Conservation (phyloP, 2,113 vertebrate genomes). For the Alectura lathami region DNA sequence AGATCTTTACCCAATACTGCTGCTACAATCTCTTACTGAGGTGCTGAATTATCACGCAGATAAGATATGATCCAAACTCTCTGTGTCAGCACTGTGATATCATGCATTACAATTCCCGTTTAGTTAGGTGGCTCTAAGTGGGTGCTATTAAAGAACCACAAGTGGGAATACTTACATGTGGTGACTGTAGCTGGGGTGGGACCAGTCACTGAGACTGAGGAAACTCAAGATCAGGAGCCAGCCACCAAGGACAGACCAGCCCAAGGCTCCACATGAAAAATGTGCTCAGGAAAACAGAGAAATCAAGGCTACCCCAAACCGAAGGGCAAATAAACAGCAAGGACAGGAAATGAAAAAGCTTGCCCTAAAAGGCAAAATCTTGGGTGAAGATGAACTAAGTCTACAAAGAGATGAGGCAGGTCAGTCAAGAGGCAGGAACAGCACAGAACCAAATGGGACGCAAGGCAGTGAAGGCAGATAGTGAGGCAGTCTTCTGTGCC, state of each 20-base stretch:
- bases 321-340: not conserved
- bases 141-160: not conserved
- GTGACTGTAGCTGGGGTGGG: not conserved
- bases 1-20: not conserved
- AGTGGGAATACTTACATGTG: not conserved
- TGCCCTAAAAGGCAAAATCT: not conserved
- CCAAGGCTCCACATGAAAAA: not conserved
- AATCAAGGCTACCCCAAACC: not conserved
- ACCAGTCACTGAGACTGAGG: not conserved
- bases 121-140: constrained; percentile 1
- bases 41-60: constrained; percentile 36
- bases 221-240: not conserved
- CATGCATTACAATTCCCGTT: not conserved
- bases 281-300: not conserved
- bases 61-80: not conserved
- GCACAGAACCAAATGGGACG: not conserved
- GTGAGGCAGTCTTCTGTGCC: not conserved
- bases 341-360: not conserved
- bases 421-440: not conserved
- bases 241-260: not conserved
- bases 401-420: not conserved
- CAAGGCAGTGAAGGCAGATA: not conserved
- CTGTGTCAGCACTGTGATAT: constrained; percentile 16
- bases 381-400: not conserved
- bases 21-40: not conserved